Percentiles rank a stretch among this genome's conserved stretches.
Evolutionary conservation across 2,888 invertebrate species (phyloP).

Genomic region (Adelphocoris suturalis): DNA sequence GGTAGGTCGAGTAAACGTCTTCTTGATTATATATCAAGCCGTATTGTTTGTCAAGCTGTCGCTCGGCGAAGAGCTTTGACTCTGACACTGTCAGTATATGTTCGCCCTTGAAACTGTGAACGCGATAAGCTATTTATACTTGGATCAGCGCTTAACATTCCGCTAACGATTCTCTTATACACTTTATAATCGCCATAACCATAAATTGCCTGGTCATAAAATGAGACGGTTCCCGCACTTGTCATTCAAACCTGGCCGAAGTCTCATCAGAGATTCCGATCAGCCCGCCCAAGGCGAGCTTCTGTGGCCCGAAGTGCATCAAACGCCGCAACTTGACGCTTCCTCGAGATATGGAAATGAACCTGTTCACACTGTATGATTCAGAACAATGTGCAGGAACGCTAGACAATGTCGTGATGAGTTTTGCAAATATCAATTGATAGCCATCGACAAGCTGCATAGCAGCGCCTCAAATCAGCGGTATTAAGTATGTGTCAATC

Average conservation of each 20-base stretch:
- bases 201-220: slow-evolving; percentile 21
- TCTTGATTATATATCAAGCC: too few species aligned
- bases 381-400: neutral
- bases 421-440: neutral
- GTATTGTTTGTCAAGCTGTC: too few species aligned
- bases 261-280: slow-evolving; percentile 5
- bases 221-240: neutral
- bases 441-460: too few species aligned
- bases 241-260: neutral
- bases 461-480: too few species aligned
- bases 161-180: neutral
- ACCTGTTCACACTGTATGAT: slow-evolving; percentile 5
- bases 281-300: neutral
- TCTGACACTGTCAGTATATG: too few species aligned
- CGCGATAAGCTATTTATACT: too few species aligned
- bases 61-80: too few species aligned
- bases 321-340: slow-evolving; percentile 29
- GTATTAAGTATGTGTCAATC: too few species aligned
- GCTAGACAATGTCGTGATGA: neutral
- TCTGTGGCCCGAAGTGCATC: neutral
- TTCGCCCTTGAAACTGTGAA: too few species aligned
- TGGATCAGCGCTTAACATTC: neutral
- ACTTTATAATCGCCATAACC: slow-evolving; percentile 9
- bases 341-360: slow-evolving; percentile 12
- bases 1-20: too few species aligned